phyloP scores from a whole-genome alignment of 2,113 vertebrate species.

The Argyrosomus japonicus region DNA sequence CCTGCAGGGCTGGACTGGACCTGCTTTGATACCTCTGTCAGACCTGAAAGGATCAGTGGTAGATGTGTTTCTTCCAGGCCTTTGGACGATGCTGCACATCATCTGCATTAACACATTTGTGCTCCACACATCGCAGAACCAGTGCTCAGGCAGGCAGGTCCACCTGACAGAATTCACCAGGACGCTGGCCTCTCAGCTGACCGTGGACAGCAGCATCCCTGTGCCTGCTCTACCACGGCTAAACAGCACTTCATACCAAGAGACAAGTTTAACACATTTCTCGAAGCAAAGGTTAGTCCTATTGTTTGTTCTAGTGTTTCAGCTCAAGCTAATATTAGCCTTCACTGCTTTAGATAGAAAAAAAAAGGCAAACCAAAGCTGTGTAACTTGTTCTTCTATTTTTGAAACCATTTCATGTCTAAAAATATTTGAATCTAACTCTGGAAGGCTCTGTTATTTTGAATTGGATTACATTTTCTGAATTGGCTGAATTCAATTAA shows the following conservation, averaged over 20 bases:
- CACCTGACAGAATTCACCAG: slow-evolving; percentile 60
- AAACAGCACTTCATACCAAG: slow-evolving; percentile 57
- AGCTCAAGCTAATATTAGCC: not conserved
- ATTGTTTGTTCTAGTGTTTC: not conserved
- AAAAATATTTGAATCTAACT: not conserved
- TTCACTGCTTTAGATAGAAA: not conserved
- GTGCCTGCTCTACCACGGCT: slow-evolving; percentile 58
- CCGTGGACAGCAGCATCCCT: slow-evolving; percentile 29
- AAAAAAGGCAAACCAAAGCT: not conserved
- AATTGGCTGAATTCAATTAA: not conserved
- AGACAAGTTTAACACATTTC: slow-evolving; percentile 1
- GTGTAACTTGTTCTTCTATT: not conserved
- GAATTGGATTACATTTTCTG: not conserved
- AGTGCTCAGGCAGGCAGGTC: slow-evolving; percentile 25
- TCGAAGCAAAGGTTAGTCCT: slow-evolving; percentile 57
- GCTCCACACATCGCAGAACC: slow-evolving; percentile 65
- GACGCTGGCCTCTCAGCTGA: slow-evolving; percentile 70
- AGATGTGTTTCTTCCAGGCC: slow-evolving; percentile 62
- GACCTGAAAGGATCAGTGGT: slow-evolving; percentile 3
- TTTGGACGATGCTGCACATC: slow-evolving; percentile 63
- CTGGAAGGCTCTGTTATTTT: not conserved
- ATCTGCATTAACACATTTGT: slow-evolving; percentile 74
- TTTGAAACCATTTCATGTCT: slow-evolving; percentile 3
- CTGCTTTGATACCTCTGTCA: slow-evolving; percentile 48
- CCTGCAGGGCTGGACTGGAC: slow-evolving; percentile 70